Percentiles rank a stretch among this genome's conserved stretches.
These are phyloP conservation scores for Bemisia tabaci DNA, from an alignment of 1,140 invertebrate species.

Conservation along the genomic window DNA sequence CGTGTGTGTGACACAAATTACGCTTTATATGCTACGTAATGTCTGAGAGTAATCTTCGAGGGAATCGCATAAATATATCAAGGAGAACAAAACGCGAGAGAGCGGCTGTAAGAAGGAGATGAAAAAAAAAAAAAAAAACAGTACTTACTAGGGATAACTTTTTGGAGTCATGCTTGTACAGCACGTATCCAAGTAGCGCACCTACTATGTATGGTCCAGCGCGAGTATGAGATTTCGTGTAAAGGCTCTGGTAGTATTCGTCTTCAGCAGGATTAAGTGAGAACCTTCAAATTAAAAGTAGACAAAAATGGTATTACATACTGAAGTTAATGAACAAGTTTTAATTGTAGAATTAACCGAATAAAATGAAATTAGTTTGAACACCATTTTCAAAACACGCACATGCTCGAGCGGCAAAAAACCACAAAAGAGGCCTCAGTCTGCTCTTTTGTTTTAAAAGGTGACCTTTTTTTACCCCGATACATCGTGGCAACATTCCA, in stretches of 20 bases:
- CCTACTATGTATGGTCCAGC: conserved; percentile 33
- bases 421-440: too few species aligned
- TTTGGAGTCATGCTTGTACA: conserved; percentile 16
- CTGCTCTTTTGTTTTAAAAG: too few species aligned
- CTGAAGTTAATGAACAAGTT: conserved; percentile 3
- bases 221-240: conserved; percentile 56
- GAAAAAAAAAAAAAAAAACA: conserved; percentile 2
- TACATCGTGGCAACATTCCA: too few species aligned
- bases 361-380: conserved; percentile 1
- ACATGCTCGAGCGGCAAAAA: too few species aligned
- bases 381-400: background rate
- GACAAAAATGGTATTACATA: background rate
- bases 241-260: conserved; percentile 43
- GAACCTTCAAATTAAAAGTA: conserved; percentile 18
- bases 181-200: conserved; percentile 28
- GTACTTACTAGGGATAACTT: conserved; percentile 7
- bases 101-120: conserved; percentile 5
- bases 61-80: too few species aligned
- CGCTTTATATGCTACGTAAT: too few species aligned
- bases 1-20: too few species aligned
- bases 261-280: conserved; percentile 24
- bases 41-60: too few species aligned
- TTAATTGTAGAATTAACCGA: conserved; percentile 5
- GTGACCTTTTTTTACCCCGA: too few species aligned
- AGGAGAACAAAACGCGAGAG: too few species aligned